A percentile compares a stretch with the other conserved stretches of the same genome.
Conservation (phyloP, 2,797 vertebrate species). For the Pseudotriccus pelzelni region DNA sequence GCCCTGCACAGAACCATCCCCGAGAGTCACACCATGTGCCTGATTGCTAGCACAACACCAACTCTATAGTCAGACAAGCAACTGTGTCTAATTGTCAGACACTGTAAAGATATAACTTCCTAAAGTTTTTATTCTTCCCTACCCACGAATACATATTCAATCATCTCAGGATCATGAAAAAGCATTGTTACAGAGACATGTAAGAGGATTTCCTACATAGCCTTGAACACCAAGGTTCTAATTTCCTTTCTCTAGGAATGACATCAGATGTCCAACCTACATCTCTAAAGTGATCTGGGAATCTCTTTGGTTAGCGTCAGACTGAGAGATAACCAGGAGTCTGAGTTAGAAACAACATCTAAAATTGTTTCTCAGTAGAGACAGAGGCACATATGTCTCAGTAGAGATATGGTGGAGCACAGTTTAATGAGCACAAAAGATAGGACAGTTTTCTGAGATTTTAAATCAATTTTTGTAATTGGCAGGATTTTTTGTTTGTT, state of each 20-base stretch:
- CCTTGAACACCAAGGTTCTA: neutral
- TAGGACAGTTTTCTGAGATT: neutral
- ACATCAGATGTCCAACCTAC: conserved; percentile 1
- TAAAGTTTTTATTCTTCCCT: neutral
- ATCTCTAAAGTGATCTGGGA: conserved; percentile 16
- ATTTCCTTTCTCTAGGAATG: conserved; percentile 6
- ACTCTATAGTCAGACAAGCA: neutral
- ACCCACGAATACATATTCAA: neutral
- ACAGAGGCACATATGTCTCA: neutral
- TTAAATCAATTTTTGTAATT: neutral
- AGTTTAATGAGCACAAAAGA: neutral
- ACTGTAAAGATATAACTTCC: neutral
- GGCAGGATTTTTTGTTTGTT: neutral
- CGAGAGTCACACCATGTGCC: neutral
- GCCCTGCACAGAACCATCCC: neutral
- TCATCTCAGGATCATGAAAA: neutral
- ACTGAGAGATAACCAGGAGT: neutral
- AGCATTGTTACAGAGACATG: neutral
- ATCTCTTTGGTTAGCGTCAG: neutral
- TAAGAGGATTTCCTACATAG: conserved; percentile 23
- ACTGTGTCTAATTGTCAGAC: neutral
- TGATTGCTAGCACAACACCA: neutral
- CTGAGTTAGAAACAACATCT: neutral
- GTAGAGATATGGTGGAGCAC: neutral
- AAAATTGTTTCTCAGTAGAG: neutral